Evolutionary conservation across 2,113 vertebrate species (phyloP), one percentile per base, ranked within the genome.

Genomic region (Perognathus longimembris): DNA sequence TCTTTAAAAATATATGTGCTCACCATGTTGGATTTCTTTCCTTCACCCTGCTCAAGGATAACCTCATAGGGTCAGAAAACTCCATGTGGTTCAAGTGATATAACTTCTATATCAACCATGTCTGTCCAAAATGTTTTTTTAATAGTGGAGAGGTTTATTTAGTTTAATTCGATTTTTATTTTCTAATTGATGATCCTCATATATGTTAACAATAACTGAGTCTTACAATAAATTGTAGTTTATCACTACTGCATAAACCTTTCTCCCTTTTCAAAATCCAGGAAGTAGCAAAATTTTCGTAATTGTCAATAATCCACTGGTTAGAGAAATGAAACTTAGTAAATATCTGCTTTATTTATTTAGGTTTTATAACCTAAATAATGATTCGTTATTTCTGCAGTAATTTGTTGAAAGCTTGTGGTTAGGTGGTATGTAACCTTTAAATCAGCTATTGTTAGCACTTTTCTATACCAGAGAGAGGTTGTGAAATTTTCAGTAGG

Each of bases 381-480:
- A 21, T 89, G 18, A 86, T 97, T 97, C 90, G 98, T 98, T 97
- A 97, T 97, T 97, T 96, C 97, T 93, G 91, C 32, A 76, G 97
- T 98, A 98, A 99, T 98, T 99, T 98, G 98, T 98, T 87, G 90
- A 98, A 98, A 97, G 97, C 95, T 98, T 98, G 97, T 98, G 98
- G 98, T 98, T 98, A 98, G 98, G 97, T 98, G 98, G 97, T 96
- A 92, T 67, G 84, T 99, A 99, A 99, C 98, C 99, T 99, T 99
- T 99, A 99, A 98, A 99, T 99, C 98, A 98, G 98, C 98, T 97
- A 98, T 97, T 98, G 99, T 98, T 99, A 98, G 99, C 98, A 98
- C 97, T 99, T 99, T 98, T 98, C 97, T 98, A 97, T 98, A 98
- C 98, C 98, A 98, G 96, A 97, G 97, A 98, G 94, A 97, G 97